Conservation (phyloP, 2,888 invertebrate genomes). For the Molanna angustata region DNA sequence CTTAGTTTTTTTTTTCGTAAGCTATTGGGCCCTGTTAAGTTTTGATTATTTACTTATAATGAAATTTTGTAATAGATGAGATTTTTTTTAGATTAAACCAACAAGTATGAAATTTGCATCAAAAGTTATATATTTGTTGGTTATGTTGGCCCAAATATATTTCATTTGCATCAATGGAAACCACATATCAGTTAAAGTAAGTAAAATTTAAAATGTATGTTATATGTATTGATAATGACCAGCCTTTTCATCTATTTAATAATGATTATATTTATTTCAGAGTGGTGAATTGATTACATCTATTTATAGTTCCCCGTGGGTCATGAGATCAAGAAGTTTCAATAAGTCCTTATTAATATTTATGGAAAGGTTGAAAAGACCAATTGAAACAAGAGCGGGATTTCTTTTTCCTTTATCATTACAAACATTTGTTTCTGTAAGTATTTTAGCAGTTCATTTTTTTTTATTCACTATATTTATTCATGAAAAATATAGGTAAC, state of each 20-base stretch:
- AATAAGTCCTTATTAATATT: slow-evolving; percentile 23
- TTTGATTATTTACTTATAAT: too few relatives aligned
- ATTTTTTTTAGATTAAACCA: slow-evolving; percentile 26
- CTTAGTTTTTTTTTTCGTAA: neutral
- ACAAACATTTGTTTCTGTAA: slow-evolving; percentile 28
- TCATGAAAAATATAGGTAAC: too few relatives aligned
- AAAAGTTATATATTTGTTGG: slow-evolving; percentile 25
- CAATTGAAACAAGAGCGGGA: slow-evolving; percentile 28
- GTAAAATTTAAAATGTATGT: too few relatives aligned
- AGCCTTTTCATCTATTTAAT: too few relatives aligned
- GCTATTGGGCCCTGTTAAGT: too few relatives aligned
- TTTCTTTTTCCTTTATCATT: slow-evolving; percentile 29
- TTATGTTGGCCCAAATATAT: slow-evolving; percentile 30
- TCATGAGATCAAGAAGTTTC: slow-evolving; percentile 7
- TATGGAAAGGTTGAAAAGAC: slow-evolving; percentile 28
- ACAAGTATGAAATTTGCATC: slow-evolving; percentile 27
- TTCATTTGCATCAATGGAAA: slow-evolving; percentile 28
- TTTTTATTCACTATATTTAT: too few relatives aligned
- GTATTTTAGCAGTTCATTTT: too few relatives aligned
- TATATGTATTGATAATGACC: too few relatives aligned
- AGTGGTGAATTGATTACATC: slow-evolving; percentile 16
- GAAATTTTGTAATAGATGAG: too few relatives aligned
- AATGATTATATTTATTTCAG: too few relatives aligned
- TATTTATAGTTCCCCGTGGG: slow-evolving; percentile 16
- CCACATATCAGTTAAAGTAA: slow-evolving; percentile 23